Base-by-base conservation (phyloP, 1,140 invertebrate genomes). In the Aphelenchoides fujianensis region DNA sequence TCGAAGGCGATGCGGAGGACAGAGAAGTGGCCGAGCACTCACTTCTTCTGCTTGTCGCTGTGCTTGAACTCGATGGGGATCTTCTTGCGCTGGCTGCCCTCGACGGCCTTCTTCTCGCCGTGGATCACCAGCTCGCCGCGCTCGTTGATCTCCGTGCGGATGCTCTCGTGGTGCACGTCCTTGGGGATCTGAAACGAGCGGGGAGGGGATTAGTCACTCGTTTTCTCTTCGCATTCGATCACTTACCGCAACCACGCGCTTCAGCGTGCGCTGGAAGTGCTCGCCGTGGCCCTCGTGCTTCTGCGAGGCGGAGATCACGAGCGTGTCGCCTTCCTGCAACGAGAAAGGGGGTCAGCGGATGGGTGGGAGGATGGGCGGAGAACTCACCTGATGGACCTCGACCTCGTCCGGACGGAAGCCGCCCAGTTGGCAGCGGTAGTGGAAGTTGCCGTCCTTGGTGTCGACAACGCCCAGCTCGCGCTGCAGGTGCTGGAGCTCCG, bases 61-160 rank as follows among this genome's bases (percentile, higher is more conserved):
- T 59, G 55, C 55, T 59, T 59, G 55, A 7, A 59, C 28, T 27
- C 34, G 19, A 59, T 59, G 12, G 55, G 55, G 34, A 59, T 59
- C 19, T 59, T 5, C 19, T 19, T 5, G 5, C 19, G 5, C 5
- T 5, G 5, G 5, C 5, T 5, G 28, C 19, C 5, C 28, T 59
- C 55, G 19, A 59, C 34, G 12, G 55, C 55, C 34, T 59, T 59
- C 55, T 59, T 59, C 27, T 59, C 55, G 5, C 27, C 55, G 28
- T 59, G 5, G 5, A 59, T 19, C 12, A 59, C 23, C 55, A 59
- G 34, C 34, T 59, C 55, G 5, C 55, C 55, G 28, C 34, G 28
- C 34, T 59, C 55, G 23, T 59, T 59, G 27, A 59, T 16, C 5
- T 59, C 19, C 27, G 19, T 59, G 5, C 55, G 55, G 34, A 59